Evolutionary conservation across 30 jellyfish, hydroid and myxozoan species (phyloP).

Genomic region (Aurelia sp.): DNA sequence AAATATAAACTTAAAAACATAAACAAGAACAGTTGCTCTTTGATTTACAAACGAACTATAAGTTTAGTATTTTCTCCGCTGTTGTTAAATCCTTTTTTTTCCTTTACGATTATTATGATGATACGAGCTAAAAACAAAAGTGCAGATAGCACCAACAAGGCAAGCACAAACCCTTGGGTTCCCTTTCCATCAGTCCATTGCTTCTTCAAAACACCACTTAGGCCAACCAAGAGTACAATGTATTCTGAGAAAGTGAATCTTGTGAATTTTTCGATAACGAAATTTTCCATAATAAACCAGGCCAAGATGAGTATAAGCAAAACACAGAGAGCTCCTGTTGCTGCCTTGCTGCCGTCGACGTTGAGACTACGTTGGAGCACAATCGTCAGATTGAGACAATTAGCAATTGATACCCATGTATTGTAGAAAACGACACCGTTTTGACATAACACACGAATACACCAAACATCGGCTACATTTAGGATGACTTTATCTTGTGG

Average conservation of each 20-base stretch:
- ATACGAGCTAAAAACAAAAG: slow-evolving; percentile 15
- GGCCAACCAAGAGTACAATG: slow-evolving; percentile 64
- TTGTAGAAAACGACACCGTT: slow-evolving; percentile 75
- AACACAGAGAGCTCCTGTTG: slow-evolving; percentile 52
- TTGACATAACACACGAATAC: slow-evolving; percentile 68
- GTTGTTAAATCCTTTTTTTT: slow-evolving; percentile 3
- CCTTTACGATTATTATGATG: slow-evolving; percentile 30
- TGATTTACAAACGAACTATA: not conserved
- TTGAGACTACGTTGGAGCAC: slow-evolving; percentile 44
- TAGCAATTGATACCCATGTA: slow-evolving; percentile 78
- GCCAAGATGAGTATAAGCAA: slow-evolving; percentile 32
- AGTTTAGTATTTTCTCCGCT: not conserved
- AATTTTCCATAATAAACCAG: slow-evolving; percentile 80
- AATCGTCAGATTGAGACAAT: slow-evolving; percentile 58
- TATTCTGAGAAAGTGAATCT: slow-evolving; percentile 67
- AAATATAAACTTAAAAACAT: too few species aligned
- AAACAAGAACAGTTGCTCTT: too few species aligned
- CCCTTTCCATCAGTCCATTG: slow-evolving; percentile 69
- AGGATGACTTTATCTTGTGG: slow-evolving; percentile 14
- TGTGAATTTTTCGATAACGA: slow-evolving; percentile 51
- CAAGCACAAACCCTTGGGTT: slow-evolving; percentile 47
- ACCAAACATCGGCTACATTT: slow-evolving; percentile 67
- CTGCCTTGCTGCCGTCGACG: slow-evolving; percentile 35
- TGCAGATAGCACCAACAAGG: slow-evolving; percentile 26
- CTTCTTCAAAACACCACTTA: slow-evolving; percentile 67